These are phyloP conservation scores for Triplophysa rosa DNA, from an alignment of 2,113 vertebrate species.

Conservation along the genomic window DNA sequence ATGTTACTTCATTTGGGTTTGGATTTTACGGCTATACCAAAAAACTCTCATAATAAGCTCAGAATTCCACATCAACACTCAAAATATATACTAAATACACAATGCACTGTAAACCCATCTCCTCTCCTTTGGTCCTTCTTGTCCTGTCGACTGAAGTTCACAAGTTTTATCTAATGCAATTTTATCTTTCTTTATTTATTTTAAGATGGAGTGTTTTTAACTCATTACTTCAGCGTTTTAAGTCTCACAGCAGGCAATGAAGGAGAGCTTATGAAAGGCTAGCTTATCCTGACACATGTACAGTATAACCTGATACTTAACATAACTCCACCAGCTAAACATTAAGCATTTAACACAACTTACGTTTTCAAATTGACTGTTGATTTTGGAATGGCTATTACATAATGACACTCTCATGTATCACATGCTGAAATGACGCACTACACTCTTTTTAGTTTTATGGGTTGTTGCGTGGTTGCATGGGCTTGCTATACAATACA, in stretches of 20 bases:
- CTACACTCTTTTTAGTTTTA: neutral
- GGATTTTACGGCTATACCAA: conserved; percentile 1
- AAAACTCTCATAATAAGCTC: neutral
- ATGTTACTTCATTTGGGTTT: neutral
- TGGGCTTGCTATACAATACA: neutral
- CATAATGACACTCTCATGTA: neutral
- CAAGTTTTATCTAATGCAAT: neutral
- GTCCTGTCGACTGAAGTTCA: conserved; percentile 9
- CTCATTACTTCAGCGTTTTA: conserved; percentile 48
- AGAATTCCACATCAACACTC: neutral
- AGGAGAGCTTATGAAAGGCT: neutral
- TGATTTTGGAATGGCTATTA: conserved; percentile 3
- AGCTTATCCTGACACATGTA: neutral
- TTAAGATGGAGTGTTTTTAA: conserved; percentile 35
- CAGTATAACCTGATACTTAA: conserved; percentile 7
- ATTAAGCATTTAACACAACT: neutral
- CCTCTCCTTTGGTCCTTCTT: neutral
- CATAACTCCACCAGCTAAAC: neutral
- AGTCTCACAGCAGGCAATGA: conserved; percentile 35
- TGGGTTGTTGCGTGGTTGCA: neutral
- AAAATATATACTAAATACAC: neutral
- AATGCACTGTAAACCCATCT: neutral
- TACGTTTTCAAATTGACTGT: neutral
- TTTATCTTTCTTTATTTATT: conserved; percentile 16
- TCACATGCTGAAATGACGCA: neutral